Conservation (phyloP, 2,113 vertebrate species). For the Gambusia affinis region DNA sequence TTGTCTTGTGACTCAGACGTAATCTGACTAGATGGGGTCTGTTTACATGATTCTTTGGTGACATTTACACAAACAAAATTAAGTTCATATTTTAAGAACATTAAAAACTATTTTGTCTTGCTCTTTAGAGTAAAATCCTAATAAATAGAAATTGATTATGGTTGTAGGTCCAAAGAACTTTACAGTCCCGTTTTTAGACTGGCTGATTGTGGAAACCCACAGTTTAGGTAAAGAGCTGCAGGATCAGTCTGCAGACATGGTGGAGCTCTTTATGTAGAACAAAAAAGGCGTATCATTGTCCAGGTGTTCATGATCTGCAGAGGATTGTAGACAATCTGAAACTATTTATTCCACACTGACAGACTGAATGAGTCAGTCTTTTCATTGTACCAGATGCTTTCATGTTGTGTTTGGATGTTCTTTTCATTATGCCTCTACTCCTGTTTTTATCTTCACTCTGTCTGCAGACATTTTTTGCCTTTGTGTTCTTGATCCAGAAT, state of each 20-base stretch:
- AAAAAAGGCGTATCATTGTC: neutral
- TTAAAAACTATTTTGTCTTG: too few species aligned
- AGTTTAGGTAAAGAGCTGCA: neutral
- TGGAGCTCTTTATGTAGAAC: neutral
- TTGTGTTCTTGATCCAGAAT: constrained; percentile 91
- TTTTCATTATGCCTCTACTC: constrained; percentile 7
- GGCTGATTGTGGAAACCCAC: neutral
- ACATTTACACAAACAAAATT: too few species aligned
- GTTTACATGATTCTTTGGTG: too few species aligned
- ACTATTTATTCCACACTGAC: neutral
- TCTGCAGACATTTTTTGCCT: constrained; percentile 83
- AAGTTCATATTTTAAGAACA: too few species aligned
- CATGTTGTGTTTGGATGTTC: constrained; percentile 65
- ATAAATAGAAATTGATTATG: too few species aligned
- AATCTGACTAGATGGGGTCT: too few species aligned
- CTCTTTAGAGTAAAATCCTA: too few species aligned
- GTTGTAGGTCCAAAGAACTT: too few species aligned
- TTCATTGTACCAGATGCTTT: constrained; percentile 87
- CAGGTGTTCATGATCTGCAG: neutral
- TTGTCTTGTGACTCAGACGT: too few species aligned
- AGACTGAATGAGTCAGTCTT: constrained; percentile 75
- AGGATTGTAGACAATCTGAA: neutral
- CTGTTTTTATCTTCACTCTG: constrained; percentile 15
- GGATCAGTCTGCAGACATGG: neutral
- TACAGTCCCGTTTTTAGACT: too few species aligned